Evolutionary conservation across 2,113 vertebrate genomes (phyloP), one percentile per base, ranked within the genome.

Genomic region (Plectropomus leopardus): DNA sequence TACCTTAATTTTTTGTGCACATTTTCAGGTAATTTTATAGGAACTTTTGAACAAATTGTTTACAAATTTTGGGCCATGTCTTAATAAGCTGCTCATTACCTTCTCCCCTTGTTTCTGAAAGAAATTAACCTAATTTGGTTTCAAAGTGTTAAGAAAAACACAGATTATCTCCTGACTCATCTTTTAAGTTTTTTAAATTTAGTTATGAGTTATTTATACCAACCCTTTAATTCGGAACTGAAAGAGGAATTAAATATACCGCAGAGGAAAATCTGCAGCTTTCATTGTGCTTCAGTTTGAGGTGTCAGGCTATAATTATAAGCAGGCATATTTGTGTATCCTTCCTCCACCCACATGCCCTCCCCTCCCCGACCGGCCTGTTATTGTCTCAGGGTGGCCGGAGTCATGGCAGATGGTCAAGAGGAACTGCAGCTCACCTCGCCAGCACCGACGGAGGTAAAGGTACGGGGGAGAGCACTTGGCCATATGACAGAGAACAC

Each of bases 391-490:
- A 50, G 93, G 88, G 84, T 85, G 92, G 85, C 73, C 71, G 19
- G 88, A 85, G 86, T 75, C 26, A 65, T 80, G 93, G 87, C 94
- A 94, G 93, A 94, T 94, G 95, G 95, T 92, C 82, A 87, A 84
- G 82, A 90, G 90, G 92, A 93, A 88, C 86, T 70, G 83, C 84
- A 75, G 80, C 68, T 90, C 87, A 88, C 91, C 81, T 88, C 60
- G 32, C 81, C 80, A 87, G 69, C 61, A n/a, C 82, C 64, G 10
- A 42, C 72, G 16, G 83, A 83, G 89, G 86, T 83, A 76, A 88
- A 91, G 92, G 87, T 88, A 68, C 65, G 51, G 86, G 93, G 93
- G 92, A 80, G 88, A 83, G 89, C 88, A 73, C 72, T 87, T 95
- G 94, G 94, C 87, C 24, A 0, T 30, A 23, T 78, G 81, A 90